Conservation (phyloP, 2,113 vertebrate species). For the Alectura lathami region DNA sequence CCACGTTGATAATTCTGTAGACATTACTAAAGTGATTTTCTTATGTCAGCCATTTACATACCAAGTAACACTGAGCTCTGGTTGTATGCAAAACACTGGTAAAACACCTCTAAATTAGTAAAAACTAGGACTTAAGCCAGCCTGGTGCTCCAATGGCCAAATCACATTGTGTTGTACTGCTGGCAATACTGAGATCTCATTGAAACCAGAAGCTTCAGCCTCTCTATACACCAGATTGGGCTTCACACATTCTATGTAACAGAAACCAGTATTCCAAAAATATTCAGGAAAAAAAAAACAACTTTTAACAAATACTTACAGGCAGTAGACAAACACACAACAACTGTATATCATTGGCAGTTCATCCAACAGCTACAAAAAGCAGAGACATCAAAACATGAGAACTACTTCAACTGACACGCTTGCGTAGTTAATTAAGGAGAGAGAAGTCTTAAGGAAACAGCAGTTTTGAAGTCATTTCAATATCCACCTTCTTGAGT, state of each 20-base stretch:
- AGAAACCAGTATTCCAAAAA: neutral
- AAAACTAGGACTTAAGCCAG: neutral
- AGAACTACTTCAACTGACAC: neutral
- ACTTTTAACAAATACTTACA: constrained; percentile 84
- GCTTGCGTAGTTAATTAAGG: neutral
- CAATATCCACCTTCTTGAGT: neutral
- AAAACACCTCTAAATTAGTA: neutral
- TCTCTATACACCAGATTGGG: neutral
- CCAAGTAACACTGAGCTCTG: neutral
- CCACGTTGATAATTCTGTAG: neutral
- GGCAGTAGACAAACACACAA: constrained; percentile 95
- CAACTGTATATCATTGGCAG: constrained; percentile 99
- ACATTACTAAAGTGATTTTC: neutral
- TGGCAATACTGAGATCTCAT: neutral
- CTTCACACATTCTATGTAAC: neutral
- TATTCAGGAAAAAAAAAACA: neutral
- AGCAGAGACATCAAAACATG: constrained; percentile 53
- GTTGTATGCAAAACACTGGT: neutral
- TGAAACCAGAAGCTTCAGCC: neutral
- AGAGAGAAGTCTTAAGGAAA: neutral
- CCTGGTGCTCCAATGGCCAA: neutral
- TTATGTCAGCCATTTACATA: neutral
- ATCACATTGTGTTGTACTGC: neutral
- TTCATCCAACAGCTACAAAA: constrained; percentile 92
- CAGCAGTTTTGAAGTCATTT: neutral